Evolutionary conservation across 1,140 invertebrate species (phyloP).

Genomic region (Chlorops oryzae): DNA sequence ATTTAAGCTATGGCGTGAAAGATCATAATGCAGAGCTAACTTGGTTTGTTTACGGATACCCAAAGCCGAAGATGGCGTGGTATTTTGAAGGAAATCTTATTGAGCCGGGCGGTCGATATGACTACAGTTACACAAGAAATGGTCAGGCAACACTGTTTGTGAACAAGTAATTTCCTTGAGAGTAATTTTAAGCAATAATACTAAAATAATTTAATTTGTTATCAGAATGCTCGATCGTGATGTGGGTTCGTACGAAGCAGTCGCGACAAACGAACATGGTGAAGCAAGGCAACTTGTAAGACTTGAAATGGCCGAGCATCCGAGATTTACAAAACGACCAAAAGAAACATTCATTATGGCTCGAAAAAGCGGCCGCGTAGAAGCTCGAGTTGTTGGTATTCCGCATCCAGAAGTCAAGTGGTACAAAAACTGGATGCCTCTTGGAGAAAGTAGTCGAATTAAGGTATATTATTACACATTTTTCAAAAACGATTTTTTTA

Average conservation of each 20-base stretch:
- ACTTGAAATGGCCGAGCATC: conserved; percentile 85
- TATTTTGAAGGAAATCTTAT: conserved; percentile 78
- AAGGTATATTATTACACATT: conserved; percentile 54
- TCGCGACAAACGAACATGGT: conserved; percentile 89
- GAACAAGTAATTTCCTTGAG: conserved; percentile 57
- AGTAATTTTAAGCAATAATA: no score
- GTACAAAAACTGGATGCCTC: conserved; percentile 93
- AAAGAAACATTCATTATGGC: conserved; percentile 75
- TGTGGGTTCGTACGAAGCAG: conserved; percentile 89
- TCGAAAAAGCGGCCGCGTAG: conserved; percentile 66
- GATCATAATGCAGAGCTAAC: conserved; percentile 79
- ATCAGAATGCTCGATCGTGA: conserved; percentile 78
- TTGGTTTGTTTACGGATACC: conserved; percentile 91
- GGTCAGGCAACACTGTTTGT: conserved; percentile 82
- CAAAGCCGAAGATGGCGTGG: conserved; percentile 83
- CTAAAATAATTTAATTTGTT: conserved; percentile 9
- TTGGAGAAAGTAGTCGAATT: conserved; percentile 70
- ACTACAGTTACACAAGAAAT: conserved; percentile 80
- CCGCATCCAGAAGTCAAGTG: conserved; percentile 94
- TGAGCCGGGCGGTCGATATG: conserved; percentile 73
- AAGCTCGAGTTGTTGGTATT: conserved; percentile 80
- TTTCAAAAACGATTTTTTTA: neutral
- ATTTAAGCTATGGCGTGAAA: conserved; percentile 81
- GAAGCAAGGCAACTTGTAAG: conserved; percentile 76
- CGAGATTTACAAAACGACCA: conserved; percentile 77